Base-by-base conservation (phyloP, 1,140 invertebrate genomes). In the Drosophila nasuta region DNA sequence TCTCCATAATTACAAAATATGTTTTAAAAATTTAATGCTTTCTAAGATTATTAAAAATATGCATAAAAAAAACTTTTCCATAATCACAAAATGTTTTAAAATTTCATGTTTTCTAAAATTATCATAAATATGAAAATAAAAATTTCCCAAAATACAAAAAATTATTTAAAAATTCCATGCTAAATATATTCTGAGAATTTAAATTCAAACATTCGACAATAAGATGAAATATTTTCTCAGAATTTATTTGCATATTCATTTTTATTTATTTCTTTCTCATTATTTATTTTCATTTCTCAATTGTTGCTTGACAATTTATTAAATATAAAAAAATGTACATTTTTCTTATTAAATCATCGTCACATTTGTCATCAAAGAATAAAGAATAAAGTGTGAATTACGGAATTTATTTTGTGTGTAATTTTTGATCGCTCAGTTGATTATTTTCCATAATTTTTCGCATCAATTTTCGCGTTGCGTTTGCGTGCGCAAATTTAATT, bases 391-490 rank as follows among this genome's bases (percentile, higher is more conserved):
- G 46, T 48, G 43, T 45, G 43, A 20, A 1, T 6, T 41, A 35
- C 17, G 15, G 4, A 68, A 15, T 51, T 41, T 25, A 1, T 20
- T 48, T 30, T 38, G 15, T 33, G 8, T 46, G 4, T 43, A 64
- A 41, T 68, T 60, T 57, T 41, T 25, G 20, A 56, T 62, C 49
- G 52, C 57, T 62, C 49, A 33, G 43, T 70, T 70, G 59, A 79
- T 70, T 66, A 82, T 79, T 79, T 81, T 71, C 43, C 82, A 87
- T 87, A 87, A 86, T 79, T 82, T 88, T 33, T 66, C 68, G 35
- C 77, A 79, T 81, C 76, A 85, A 81, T 81, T 75, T 69, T 69
- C 62, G 28, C 48, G 65, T 64, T 66, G 68, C 54, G 66, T 67
- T 67, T 66, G 68, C 54, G 66, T 70, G 72, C 52, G 52, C 78